Base-by-base conservation (phyloP, 1,140 invertebrate genomes). In the Calycopis cecrops region DNA sequence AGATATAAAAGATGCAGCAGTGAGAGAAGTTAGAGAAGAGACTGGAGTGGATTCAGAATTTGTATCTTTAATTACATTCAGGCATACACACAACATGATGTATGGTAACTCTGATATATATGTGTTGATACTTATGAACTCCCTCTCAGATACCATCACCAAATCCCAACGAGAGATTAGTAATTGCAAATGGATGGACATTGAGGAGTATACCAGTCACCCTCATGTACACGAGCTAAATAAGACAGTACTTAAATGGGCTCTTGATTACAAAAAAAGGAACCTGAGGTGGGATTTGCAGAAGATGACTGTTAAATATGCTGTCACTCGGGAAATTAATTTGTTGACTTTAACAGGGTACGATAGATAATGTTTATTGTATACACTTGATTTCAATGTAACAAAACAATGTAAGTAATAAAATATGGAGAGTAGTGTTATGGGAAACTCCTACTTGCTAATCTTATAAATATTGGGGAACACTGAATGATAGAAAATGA, bases 71-170 rank as follows among this genome's bases (percentile, higher is more conserved):
- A 74, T 98, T 9, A 90, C 92, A 44, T 92, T 97, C 59, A 89
- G 96, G 60, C 96, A 98, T 72, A 88, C 89, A 7, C 93, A 94
- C 62, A 81, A 85, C 47, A 85, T 87, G 63, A 91, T 91, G 69
- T 97, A 94, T 77, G 92, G 90, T 6, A 97, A 95, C 73, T 96
- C 94, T 1, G 96, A 97, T 76, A 91, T 97, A 48, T 98, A 97
- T 71, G 90, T 94, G 42, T 89, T 97, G 0, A 90, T 95, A 4
- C 90, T 91, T 62, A 87, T 97, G 63, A 91, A 88, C 63, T 94
- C 96, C 1, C 52, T 90, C 1, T 91, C 90, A 33, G 76, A 88
- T 12, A 85, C 92, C 8, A 93, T 97, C 38, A 83, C 79, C 42
- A 90, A 91, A 60, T 95, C 94, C 67, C 84, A 92, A 11, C 87